A percentile compares a stretch with the other conserved stretches of the same genome.
These are phyloP conservation scores for Eretmocerus hayati DNA, from an alignment of 2,888 invertebrate species.

Conservation along the genomic window DNA sequence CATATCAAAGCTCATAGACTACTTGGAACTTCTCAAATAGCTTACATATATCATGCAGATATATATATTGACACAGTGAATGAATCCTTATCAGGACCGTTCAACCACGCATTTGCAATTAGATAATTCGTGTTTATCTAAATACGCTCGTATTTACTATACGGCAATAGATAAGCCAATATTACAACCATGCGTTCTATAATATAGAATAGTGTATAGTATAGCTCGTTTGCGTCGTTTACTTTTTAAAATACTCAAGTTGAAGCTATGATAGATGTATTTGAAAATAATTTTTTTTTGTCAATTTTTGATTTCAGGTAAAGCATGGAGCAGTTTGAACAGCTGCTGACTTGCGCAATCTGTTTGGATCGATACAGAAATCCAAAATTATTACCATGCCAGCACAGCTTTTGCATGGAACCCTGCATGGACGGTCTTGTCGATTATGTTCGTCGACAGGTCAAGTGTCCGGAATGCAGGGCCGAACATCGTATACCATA, in stretches of 20 bases:
- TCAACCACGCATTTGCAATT: not conserved
- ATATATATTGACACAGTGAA: too few relatives aligned
- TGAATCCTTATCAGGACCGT: not conserved
- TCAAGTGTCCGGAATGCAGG: constrained; percentile 97
- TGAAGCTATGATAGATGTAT: too few relatives aligned
- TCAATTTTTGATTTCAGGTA: constrained; percentile 5
- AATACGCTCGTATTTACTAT: not conserved
- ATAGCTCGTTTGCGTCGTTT: too few relatives aligned
- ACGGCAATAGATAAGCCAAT: too few relatives aligned
- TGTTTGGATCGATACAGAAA: constrained; percentile 95
- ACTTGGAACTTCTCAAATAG: too few relatives aligned
- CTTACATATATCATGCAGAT: too few relatives aligned
- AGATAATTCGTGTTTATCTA: constrained; percentile 18
- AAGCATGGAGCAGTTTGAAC: constrained; percentile 92
- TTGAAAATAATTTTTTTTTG: too few relatives aligned
- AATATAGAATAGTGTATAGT: too few relatives aligned
- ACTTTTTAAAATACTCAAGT: too few relatives aligned
- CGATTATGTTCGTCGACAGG: constrained; percentile 89
- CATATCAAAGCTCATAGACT: too few relatives aligned
- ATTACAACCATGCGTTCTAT: too few relatives aligned
- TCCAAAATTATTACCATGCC: constrained; percentile 98
- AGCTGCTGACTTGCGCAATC: constrained; percentile 95
- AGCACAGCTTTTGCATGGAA: constrained; percentile 99
- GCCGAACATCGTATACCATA: constrained; percentile 95
- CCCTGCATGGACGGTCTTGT: constrained; percentile 97